Evolutionary conservation across 2,888 invertebrate genomes (phyloP).

Genomic region (Chymomyza caudatula): DNA sequence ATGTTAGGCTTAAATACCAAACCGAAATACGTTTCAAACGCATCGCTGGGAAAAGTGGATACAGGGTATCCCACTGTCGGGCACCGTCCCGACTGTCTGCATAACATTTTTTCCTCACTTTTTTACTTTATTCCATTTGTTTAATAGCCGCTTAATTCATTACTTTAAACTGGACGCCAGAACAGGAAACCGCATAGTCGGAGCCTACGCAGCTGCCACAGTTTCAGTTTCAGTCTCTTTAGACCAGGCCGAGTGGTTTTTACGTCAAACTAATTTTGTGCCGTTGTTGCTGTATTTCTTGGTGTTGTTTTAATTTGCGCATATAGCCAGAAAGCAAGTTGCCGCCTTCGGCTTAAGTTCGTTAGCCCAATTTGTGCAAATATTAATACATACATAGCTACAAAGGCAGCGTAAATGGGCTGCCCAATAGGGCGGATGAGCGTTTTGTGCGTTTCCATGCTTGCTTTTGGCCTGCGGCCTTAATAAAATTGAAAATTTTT

Average conservation of each 20-base stretch:
- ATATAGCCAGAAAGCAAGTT: constrained; percentile 30
- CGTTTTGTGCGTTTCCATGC: constrained; percentile 5
- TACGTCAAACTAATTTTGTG: constrained; percentile 70
- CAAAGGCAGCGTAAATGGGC: background rate
- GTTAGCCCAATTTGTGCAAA: constrained; percentile 69
- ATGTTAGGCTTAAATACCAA: too few species aligned
- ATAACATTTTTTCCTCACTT: background rate
- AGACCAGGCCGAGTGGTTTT: constrained; percentile 49
- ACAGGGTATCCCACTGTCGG: background rate
- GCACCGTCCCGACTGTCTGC: background rate
- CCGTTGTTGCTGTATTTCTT: constrained; percentile 48
- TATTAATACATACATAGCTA: constrained; percentile 57
- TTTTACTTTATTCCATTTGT: background rate
- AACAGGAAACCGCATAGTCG: background rate
- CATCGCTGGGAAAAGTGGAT: too few species aligned
- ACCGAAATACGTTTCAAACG: too few species aligned
- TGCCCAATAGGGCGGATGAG: constrained; percentile 14
- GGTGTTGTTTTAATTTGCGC: constrained; percentile 68
- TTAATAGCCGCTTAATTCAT: constrained; percentile 57
- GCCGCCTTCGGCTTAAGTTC: constrained; percentile 58
- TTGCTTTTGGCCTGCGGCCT: constrained; percentile 26
- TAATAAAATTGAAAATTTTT: constrained; percentile 60
- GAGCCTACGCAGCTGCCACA: background rate
- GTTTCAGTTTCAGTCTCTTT: constrained; percentile 8
- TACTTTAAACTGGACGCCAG: constrained; percentile 26